These are phyloP conservation scores for Myiopsitta monachus DNA, from an alignment of 2,113 vertebrate species.

Conservation along the genomic window DNA sequence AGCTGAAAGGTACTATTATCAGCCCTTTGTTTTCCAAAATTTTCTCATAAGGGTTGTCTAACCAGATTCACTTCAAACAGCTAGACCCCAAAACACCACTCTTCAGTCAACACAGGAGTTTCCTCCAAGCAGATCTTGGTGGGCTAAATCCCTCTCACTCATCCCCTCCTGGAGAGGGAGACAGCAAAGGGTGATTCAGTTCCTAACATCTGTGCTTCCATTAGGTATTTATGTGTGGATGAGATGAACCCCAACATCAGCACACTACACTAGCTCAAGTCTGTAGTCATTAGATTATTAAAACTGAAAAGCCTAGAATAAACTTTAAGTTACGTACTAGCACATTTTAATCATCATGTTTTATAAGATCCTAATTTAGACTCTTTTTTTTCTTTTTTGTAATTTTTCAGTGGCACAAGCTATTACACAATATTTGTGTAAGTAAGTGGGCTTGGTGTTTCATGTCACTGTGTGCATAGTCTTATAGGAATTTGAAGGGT, in stretches of 20 bases:
- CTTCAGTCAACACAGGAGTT: neutral
- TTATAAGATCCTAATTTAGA: neutral
- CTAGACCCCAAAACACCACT: neutral
- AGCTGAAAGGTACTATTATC: neutral
- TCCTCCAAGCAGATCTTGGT: neutral
- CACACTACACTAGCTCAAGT: neutral
- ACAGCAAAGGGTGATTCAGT: neutral
- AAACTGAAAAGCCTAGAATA: neutral
- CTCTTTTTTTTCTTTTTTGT: neutral
- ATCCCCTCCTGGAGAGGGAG: neutral
- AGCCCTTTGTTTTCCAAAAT: neutral
- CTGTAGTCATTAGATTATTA: neutral
- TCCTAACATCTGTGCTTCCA: neutral
- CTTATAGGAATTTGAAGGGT: neutral
- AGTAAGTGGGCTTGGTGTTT: neutral
- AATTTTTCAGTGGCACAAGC: neutral
- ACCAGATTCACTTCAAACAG: neutral
- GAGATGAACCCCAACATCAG: neutral
- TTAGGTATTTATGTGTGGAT: neutral
- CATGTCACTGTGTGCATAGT: neutral
- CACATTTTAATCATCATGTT: neutral
- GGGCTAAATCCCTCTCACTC: neutral
- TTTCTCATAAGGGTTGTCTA: neutral
- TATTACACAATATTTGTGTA: neutral
- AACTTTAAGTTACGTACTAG: neutral